Evolutionary conservation across 2,113 vertebrate genomes (phyloP).

Genomic region (Nicator chloris): DNA sequence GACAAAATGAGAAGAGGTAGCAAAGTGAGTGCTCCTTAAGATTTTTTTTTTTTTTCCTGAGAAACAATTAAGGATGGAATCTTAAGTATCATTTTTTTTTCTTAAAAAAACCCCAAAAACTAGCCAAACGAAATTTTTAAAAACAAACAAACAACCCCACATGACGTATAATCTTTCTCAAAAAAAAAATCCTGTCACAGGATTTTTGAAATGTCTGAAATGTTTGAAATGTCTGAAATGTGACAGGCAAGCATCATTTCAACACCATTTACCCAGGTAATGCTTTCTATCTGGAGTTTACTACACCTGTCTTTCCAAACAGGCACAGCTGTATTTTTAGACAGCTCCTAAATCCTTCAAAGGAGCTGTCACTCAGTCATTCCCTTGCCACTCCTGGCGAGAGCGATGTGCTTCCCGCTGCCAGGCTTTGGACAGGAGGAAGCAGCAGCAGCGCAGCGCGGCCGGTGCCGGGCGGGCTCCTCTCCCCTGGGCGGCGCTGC

Average conservation of each 20-base stretch:
- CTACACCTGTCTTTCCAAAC: background rate
- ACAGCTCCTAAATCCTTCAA: background rate
- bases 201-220: too few species aligned
- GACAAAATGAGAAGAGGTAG: background rate
- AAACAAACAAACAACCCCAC: accelerated
- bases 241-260: background rate
- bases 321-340: background rate
- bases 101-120: background rate
- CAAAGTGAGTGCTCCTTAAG: background rate
- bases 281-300: background rate
- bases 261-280: background rate
- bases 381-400: background rate
- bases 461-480: accelerated
- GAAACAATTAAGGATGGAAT: background rate
- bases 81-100: background rate
- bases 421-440: background rate
- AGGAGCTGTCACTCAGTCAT: background rate
- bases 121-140: too few species aligned
- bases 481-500: background rate
- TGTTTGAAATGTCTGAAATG: too few species aligned
- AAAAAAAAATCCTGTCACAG: background rate
- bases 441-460: accelerated
- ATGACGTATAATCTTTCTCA: background rate
- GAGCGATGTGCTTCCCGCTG: background rate
- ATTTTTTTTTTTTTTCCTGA: background rate